These are phyloP conservation scores for Trachelipus rathkii DNA, from an alignment of 1,140 invertebrate species.

Conservation along the genomic window DNA sequence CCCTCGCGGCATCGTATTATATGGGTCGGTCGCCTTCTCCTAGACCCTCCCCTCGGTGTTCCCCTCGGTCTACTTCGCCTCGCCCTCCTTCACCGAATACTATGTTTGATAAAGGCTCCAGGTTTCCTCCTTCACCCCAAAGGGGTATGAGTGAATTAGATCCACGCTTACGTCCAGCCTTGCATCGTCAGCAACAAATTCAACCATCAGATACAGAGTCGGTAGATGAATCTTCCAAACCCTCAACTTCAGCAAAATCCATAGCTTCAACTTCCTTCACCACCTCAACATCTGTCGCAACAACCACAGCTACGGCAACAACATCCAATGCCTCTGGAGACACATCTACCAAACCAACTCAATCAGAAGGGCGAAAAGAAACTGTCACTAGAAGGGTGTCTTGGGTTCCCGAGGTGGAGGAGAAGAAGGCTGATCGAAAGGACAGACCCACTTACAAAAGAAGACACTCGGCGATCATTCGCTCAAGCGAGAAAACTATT, in stretches of 20 bases:
- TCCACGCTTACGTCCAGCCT: constrained; percentile 28
- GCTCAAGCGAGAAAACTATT: constrained; percentile 45
- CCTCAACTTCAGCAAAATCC: not conserved
- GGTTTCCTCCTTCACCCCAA: not conserved
- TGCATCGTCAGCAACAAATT: constrained; percentile 21
- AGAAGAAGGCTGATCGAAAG: constrained; percentile 45
- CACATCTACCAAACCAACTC: not conserved
- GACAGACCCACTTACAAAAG: constrained; percentile 45
- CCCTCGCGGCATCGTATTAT: constrained; percentile 28
- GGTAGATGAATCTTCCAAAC: not conserved
- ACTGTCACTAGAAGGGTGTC: constrained; percentile 37
- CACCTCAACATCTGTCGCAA: not conserved
- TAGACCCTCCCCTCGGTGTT: constrained; percentile 45
- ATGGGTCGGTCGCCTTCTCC: constrained; percentile 40
- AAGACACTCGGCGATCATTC: constrained; percentile 47
- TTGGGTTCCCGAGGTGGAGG: constrained; percentile 42
- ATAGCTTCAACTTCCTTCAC: not conserved
- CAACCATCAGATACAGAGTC: not conserved
- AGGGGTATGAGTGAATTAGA: constrained; percentile 14
- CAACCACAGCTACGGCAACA: not conserved
- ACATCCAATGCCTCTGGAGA: not conserved
- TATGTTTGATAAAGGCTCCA: constrained; percentile 23
- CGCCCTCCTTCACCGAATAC: constrained; percentile 37
- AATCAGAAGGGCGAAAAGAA: constrained; percentile 22
- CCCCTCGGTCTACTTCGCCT: constrained; percentile 40